Evolutionary conservation across 1,140 invertebrate species (phyloP).

Genomic region (Pemphigus obesinymphae): DNA sequence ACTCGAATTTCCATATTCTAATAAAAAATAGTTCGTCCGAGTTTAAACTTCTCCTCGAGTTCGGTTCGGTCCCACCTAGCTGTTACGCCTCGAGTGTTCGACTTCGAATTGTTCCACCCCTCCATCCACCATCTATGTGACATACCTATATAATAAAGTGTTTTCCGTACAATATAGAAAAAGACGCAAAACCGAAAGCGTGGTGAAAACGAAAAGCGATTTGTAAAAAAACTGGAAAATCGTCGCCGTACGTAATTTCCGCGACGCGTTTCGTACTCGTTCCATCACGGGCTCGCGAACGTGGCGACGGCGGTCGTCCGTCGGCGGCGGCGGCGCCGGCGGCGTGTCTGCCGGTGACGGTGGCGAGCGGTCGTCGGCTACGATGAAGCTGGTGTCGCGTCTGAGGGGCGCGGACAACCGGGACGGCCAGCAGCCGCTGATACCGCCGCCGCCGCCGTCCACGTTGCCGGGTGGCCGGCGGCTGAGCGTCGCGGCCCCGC

Average conservation of each 20-base stretch:
- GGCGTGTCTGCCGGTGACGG: background rate
- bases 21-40: no score
- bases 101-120: no score
- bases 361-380: background rate
- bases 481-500: constrained; percentile 7
- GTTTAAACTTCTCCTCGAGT: no score
- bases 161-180: no score
- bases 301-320: constrained; percentile 17
- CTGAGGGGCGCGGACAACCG: constrained; percentile 25
- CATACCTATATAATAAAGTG: no score
- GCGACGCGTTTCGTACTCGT: background rate
- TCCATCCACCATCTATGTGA: no score
- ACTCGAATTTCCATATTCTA: no score
- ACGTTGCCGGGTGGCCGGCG: constrained; percentile 20
- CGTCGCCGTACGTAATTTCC: background rate
- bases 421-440: background rate
- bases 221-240: no score
- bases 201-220: no score
- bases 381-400: constrained; percentile 41
- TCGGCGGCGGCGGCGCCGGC: background rate
- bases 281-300: background rate
- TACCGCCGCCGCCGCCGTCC: background rate
- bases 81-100: no score
- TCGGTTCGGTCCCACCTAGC: no score
- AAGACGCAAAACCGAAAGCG: no score